Conservation (phyloP, 2,888 invertebrate species). For the Icerya purchasi region DNA sequence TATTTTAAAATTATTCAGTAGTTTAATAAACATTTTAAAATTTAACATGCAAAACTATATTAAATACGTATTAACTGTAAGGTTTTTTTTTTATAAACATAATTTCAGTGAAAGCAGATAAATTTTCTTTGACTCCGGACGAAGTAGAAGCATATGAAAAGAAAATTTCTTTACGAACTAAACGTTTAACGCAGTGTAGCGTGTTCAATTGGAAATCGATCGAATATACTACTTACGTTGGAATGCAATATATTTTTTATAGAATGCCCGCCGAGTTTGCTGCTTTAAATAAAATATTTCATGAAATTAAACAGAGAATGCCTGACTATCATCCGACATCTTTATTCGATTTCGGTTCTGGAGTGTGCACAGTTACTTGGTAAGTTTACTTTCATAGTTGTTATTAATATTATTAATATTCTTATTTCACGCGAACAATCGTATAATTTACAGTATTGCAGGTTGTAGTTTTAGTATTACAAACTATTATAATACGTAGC, state of each 20-base stretch:
- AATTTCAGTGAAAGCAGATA: constrained; percentile 23
- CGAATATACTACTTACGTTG: constrained; percentile 39
- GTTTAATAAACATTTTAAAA: too few relatives aligned
- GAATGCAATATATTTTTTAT: constrained; percentile 45
- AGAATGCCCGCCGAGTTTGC: constrained; percentile 57
- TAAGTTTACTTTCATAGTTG: constrained; percentile 22
- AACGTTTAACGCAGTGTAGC: constrained; percentile 34
- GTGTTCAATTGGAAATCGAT: constrained; percentile 54
- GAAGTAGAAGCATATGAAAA: constrained; percentile 17
- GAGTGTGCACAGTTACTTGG: constrained; percentile 70
- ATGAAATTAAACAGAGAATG: constrained; percentile 44
- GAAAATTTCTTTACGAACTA: constrained; percentile 31
- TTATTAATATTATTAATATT: too few relatives aligned
- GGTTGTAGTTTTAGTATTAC: too few relatives aligned
- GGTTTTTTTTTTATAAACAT: too few relatives aligned
- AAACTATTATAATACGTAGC: too few relatives aligned
- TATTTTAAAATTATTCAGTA: too few relatives aligned
- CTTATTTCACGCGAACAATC: too few relatives aligned
- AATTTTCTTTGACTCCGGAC: constrained; percentile 14
- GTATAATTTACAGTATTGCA: too few relatives aligned
- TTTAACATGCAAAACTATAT: too few relatives aligned
- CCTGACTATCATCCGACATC: constrained; percentile 47
- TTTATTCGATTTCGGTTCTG: constrained; percentile 81
- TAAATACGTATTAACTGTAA: too few relatives aligned
- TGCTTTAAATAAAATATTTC: constrained; percentile 42